Evolutionary conservation across 2,797 vertebrate genomes (phyloP), one percentile per base, ranked within the genome.

Genomic region (Sebastiscus albofasciatus): DNA sequence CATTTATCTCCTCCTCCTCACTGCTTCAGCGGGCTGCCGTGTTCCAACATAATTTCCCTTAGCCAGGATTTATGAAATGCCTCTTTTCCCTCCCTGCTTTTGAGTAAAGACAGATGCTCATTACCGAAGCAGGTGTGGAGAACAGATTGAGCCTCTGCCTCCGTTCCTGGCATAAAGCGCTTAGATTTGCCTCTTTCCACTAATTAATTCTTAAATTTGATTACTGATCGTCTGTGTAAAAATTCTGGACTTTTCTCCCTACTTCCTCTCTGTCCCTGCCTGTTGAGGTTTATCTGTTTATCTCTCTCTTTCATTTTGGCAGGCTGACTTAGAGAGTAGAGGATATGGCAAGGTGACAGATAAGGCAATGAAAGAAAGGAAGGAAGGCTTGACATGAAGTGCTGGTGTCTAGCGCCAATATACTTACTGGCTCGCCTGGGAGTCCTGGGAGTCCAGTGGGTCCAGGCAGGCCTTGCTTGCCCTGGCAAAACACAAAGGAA

Each of bases 351-450:
- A 82, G 81, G 85, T 89, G 90, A 90, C 78, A 84, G 87, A 87
- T 86, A 88, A 88, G 70, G 82, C 67, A 77, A 78, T 29, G 67
- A 83, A 75, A 77, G 79, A 81, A 76, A 52, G 42, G 42, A 46
- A 83, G 74, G 67, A 79, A 74, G 34, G 55, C 81, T 91, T 90
- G 84, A 93, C 89, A 84, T 87, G 72, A 87, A 84, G 89, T 70
- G 81, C 70, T 74, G 3, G 39, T 42, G 74, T 81, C 80, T 73
- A 55, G 62, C 58, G 87, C 75, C 72, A 87, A 78, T 80, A 67
- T 86, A 96, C 97, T 87, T 97, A 98, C 98, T 78, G 89, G 88
- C 91, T 97, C 96, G 95, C 98, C 98, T 65, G 96, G 94, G 64
- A 94, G 88, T 89, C 98, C 98, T 79, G 93, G 94, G 80, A 95